Conservation (phyloP, 2,113 vertebrate genomes). For the Stigmatopora argus region DNA sequence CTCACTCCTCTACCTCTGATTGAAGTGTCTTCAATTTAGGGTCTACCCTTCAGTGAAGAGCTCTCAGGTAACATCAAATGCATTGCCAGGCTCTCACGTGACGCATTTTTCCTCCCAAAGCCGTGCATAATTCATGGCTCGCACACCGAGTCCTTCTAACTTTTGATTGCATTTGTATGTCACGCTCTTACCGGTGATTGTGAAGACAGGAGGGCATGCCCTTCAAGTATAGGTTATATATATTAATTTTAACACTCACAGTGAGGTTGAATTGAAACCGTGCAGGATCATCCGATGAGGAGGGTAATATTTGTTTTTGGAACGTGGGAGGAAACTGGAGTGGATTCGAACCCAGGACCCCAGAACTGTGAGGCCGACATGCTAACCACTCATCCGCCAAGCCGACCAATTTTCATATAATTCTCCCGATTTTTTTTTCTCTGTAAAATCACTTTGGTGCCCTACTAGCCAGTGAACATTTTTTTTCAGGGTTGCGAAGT, state of each 20-base stretch:
- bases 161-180: not conserved
- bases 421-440: not conserved
- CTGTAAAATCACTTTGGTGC: not conserved
- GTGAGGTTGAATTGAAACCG: not conserved
- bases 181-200: not conserved
- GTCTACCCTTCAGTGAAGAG: conserved; percentile 15
- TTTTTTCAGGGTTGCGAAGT: not conserved
- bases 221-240: not conserved
- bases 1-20: conserved; percentile 18
- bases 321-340: too few species aligned
- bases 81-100: conserved; percentile 17
- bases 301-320: too few species aligned
- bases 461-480: not conserved
- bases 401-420: not conserved
- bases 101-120: conserved; percentile 17
- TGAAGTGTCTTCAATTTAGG: conserved; percentile 40
- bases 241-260: not conserved
- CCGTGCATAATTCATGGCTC: conserved; percentile 22
- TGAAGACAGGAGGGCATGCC: not conserved
- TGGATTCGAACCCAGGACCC: too few species aligned
- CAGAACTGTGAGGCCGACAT: not conserved
- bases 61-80: conserved; percentile 22
- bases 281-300: not conserved
- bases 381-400: not conserved
- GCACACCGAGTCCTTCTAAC: conserved; percentile 3